Percentiles rank a stretch among this genome's conserved stretches.
These are phyloP conservation scores for Drosophila pachea DNA, from an alignment of 1,140 invertebrate genomes.

Conservation along the genomic window DNA sequence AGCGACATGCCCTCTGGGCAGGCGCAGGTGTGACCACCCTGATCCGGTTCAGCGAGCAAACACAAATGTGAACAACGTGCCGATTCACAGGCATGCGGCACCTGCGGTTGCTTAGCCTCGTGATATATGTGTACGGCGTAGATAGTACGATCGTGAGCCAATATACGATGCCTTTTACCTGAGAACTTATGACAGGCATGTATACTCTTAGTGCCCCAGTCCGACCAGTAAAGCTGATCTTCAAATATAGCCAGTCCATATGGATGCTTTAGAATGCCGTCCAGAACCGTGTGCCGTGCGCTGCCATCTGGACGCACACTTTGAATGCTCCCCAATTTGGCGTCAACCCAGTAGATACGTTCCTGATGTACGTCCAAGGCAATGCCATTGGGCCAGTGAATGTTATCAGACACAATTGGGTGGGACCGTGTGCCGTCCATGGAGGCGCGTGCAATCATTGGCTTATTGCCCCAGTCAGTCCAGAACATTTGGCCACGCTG, in stretches of 20 bases:
- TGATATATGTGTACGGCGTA: conserved; percentile 86
- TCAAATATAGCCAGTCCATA: conserved; percentile 93
- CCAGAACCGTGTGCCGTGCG: conserved; percentile 83
- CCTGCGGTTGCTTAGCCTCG: conserved; percentile 81
- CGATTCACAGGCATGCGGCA: conserved; percentile 84
- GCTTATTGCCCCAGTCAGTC: conserved; percentile 88
- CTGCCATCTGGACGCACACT: conserved; percentile 87
- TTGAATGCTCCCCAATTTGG: conserved; percentile 86
- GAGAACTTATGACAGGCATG: conserved; percentile 85
- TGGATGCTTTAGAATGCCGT: conserved; percentile 84
- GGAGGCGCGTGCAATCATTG: conserved; percentile 87
- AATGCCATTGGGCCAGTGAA: conserved; percentile 92
- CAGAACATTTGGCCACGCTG: conserved; percentile 88
- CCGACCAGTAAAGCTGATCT: conserved; percentile 92
- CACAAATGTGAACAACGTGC: conserved; percentile 89
- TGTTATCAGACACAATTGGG: conserved; percentile 83
- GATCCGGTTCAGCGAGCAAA: conserved; percentile 83
- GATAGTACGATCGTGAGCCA: conserved; percentile 80
- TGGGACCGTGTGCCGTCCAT: conserved; percentile 89
- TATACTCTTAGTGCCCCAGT: conserved; percentile 85
- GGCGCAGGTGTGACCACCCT: conserved; percentile 83
- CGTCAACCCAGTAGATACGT: conserved; percentile 89
- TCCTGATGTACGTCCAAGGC: conserved; percentile 91
- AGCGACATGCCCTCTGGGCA: conserved; percentile 87
- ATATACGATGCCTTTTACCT: conserved; percentile 81